Conservation (phyloP, 2,888 invertebrate species). For the Linyphia triangularis region DNA sequence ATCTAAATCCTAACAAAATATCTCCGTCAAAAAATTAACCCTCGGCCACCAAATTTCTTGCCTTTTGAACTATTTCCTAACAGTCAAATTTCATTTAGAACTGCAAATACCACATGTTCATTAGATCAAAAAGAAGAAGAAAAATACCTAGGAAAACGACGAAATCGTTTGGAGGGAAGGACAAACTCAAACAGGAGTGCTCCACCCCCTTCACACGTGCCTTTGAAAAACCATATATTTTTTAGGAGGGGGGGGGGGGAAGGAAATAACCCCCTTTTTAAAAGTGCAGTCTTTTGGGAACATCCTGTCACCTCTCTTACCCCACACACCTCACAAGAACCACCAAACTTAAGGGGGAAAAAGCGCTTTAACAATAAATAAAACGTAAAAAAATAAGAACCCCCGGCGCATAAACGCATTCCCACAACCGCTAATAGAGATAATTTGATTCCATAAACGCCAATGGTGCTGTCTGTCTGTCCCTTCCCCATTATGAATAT, state of each 20-base stretch:
- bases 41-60: not conserved
- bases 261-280: too few relatives aligned
- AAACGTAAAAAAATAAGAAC: slow-evolving; percentile 17
- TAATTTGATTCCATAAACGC: slow-evolving; percentile 73
- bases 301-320: slow-evolving; percentile 15
- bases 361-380: not conserved
- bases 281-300: slow-evolving; percentile 40
- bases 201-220: too few relatives aligned
- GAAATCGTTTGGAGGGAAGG: too few relatives aligned
- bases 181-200: too few relatives aligned
- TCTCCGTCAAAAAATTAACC: not conserved
- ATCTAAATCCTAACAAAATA: not conserved
- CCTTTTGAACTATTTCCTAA: too few relatives aligned
- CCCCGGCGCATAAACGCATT: not conserved
- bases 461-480: slow-evolving; percentile 36
- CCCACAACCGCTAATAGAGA: slow-evolving; percentile 68
- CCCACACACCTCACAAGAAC: slow-evolving; percentile 2
- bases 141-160: too few relatives aligned
- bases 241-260: too few relatives aligned
- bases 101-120: too few relatives aligned
- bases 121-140: too few relatives aligned
- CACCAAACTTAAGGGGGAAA: slow-evolving; percentile 3
- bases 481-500: slow-evolving; percentile 61
- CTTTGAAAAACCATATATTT: too few relatives aligned
- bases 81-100: too few relatives aligned